These are phyloP conservation scores for Melanophora roralis DNA, from an alignment of 2,888 invertebrate species.

Conservation along the genomic window DNA sequence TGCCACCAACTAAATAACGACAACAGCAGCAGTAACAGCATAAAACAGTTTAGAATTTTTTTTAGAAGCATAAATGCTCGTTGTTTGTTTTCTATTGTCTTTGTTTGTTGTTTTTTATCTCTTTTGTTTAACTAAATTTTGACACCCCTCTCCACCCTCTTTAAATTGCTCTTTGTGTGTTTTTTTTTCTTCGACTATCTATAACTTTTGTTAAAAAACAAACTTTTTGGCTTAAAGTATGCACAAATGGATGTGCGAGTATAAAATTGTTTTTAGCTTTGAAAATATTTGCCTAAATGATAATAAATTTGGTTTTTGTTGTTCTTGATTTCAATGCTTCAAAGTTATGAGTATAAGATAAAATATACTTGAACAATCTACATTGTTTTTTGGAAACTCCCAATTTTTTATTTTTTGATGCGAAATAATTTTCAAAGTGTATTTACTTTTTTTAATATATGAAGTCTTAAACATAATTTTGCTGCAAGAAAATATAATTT, in stretches of 20 bases:
- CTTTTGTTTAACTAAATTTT: conserved; percentile 3
- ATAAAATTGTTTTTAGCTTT: conserved; percentile 57
- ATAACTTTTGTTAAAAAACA: conserved; percentile 46
- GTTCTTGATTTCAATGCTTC: conserved; percentile 25
- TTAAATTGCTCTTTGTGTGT: conserved; percentile 40
- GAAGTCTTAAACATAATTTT: too few species aligned
- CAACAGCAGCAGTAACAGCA: conserved; percentile 10
- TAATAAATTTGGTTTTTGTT: conserved; percentile 57
- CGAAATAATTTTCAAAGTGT: conserved; percentile 5
- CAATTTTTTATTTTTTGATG: background rate
- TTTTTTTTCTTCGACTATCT: background rate
- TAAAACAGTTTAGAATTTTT: conserved; percentile 47
- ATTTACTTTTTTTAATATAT: too few species aligned
- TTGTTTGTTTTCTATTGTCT: conserved; percentile 45
- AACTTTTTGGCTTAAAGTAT: conserved; percentile 42
- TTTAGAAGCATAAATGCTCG: conserved; percentile 34
- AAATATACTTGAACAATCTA: conserved; percentile 45
- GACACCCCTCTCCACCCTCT: conserved; percentile 3
- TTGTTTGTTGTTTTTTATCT: background rate
- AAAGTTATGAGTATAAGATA: conserved; percentile 56
- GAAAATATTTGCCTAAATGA: conserved; percentile 57
- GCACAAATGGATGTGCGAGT: conserved; percentile 48
- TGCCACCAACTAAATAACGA: conserved; percentile 33
- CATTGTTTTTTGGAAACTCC: background rate
- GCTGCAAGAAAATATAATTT: too few species aligned